Evolutionary conservation across 2,113 vertebrate species (phyloP).

Genomic region (Apteryx mantelli): DNA sequence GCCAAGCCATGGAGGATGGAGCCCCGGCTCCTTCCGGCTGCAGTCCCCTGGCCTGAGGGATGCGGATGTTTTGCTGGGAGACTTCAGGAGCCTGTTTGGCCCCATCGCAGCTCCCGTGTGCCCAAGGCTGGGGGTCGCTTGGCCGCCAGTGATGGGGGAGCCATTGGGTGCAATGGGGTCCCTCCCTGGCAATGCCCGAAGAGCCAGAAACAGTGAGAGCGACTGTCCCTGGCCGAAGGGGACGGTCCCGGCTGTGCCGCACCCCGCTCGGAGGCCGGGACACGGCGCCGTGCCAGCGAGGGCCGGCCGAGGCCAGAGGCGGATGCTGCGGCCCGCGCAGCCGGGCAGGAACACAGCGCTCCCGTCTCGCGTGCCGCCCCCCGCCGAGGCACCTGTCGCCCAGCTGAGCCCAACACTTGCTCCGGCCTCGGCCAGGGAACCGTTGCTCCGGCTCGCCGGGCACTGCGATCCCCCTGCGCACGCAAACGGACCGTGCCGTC

Average conservation of each 20-base stretch:
- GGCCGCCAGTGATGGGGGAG: background rate
- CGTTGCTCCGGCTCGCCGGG: too few species aligned
- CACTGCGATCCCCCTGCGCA: too few species aligned
- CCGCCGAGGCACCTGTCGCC: background rate
- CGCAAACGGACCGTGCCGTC: too few species aligned
- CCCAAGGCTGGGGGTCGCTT: background rate
- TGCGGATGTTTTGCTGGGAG: background rate
- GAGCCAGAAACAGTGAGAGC: background rate
- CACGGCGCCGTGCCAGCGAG: background rate
- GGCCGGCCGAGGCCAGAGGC: fast-evolving
- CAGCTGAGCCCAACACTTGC: background rate
- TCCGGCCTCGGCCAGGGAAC: too few species aligned
- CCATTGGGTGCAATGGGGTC: fast-evolving
- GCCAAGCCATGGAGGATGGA: too few species aligned
- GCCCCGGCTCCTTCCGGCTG: too few species aligned
- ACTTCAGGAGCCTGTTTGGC: background rate
- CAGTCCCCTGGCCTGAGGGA: too few species aligned
- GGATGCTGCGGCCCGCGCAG: background rate
- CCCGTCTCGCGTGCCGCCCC: background rate
- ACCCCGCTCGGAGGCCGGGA: too few species aligned
- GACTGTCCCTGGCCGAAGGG: fast-evolving
- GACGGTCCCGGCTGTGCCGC: too few species aligned
- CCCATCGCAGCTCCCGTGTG: fast-evolving
- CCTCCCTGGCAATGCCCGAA: background rate
- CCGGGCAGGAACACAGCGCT: background rate